Evolutionary conservation across 2,113 vertebrate genomes (phyloP), one percentile per base, ranked within the genome.

Genomic region (Takifugu bimaculatus): DNA sequence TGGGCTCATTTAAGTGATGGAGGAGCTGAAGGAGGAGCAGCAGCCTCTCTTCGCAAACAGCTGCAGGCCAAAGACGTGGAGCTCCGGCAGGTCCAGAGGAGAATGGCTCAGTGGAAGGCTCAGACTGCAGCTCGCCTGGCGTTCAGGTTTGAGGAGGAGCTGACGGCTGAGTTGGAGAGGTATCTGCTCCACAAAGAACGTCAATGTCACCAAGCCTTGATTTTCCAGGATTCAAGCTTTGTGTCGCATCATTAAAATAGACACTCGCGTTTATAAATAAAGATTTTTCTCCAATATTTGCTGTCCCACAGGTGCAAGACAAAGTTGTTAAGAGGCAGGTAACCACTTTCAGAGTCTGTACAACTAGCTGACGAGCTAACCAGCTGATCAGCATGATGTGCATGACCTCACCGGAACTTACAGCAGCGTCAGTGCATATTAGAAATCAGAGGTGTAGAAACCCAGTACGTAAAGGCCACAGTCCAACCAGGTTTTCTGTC

Each of bases 131-230:
- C 86, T 15, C 83, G 82, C 11, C 86, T 91, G 51, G 83, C 91
- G 0, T 28, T 20, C 70, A 88, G 82, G 73, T 90, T 91, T 60
- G 82, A 91, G 58, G 87, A 91, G 26, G 85, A 90, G 67, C 42
- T 91, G 54, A 88, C 70, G 0, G 59, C 73, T 3, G 91, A 92
- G 57, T 64, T 91, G 54, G 90, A 92, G 50, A 88, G 88, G 93
- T 93, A 64, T 54, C 43, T 5, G 26, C 13, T 25, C 11, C 53
- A 39, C 47, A 56, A 44, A 51, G 15, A 4, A 26, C 20, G 27
- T 49, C 1, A 53, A 50, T 57, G 7, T 45, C 13, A 13, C 42
- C 13, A 35, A 3, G 26, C 27, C 7, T 26, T 28, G n/a, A 12
- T 55, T 20, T 14, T 55, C 29, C 29, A 32, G 5, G 61, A 39